Base-by-base conservation (phyloP, 2,888 invertebrate genomes). In the Andrena haemorrhoa region DNA sequence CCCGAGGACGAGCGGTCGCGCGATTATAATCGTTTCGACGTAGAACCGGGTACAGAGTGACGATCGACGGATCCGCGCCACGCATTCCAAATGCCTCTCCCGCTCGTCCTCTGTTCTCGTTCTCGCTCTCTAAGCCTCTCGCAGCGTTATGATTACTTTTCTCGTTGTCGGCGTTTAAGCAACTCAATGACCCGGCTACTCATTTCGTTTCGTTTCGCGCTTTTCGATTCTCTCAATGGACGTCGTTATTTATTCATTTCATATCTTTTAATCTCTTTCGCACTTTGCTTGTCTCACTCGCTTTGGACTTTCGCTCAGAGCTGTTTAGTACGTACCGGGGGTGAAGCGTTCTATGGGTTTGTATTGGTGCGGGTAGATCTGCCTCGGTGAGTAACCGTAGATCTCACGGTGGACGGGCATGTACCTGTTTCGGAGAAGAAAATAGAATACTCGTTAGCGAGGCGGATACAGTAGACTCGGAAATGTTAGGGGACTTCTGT, bases 341-440 rank as follows among this genome's bases (percentile, higher is more conserved):
- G 97, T 96, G 96, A 96, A 96, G 95, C 96, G 96, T 93, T 96
- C 96, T 94, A 96, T 95, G 88, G 94, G 93, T 94, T 96, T 95
- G 95, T 97, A 97, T 95, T 97, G 97, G 95, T 97, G 97, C 92
- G 97, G 96, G 94, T 97, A 97, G 95, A 98, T 97, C 94, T 97
- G 95, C 94, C 98, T 96, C 90, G 98, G 98, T 90, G 97, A 97
- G 95, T 98, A 98, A 87, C 98, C 98, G 95, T 98, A 98, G 93
- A 96, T 96, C 94, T 98, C 98, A 93, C 98, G 97, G 95, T 98
- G 98, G 91, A 98, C 97, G 90, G 98, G 98, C 94, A 97, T 95
- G 95, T 98, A 98, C 95, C 94, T 94, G 49, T 65, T 41, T 56
- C 26, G 10, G 10, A 26, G 23, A 26, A 26, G 23, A 8, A 26